These are phyloP conservation scores for Numenius arquata DNA, from an alignment of 2,113 vertebrate species.

Conservation along the genomic window DNA sequence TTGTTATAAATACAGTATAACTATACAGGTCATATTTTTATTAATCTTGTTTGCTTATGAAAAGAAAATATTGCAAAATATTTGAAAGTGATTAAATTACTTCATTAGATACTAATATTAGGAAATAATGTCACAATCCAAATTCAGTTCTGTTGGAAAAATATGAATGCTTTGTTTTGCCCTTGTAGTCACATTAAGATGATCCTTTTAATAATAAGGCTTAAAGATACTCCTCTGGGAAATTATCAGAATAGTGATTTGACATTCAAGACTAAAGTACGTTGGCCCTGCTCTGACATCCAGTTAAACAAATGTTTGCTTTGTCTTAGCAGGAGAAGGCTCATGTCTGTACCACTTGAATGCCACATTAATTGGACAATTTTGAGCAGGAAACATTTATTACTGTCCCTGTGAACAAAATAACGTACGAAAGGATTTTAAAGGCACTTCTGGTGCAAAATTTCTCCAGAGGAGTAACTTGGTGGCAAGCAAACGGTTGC, in stretches of 20 bases:
- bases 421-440: background rate
- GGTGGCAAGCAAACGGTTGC: background rate
- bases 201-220: background rate
- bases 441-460: background rate
- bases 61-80: background rate
- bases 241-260: background rate
- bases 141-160: background rate
- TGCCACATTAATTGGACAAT: background rate
- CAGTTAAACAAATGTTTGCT: constrained; percentile 5
- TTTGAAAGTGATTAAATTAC: background rate
- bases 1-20: background rate
- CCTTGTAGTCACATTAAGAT: background rate
- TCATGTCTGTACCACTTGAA: background rate
- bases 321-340: background rate
- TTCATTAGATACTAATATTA: background rate
- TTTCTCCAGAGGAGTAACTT: background rate
- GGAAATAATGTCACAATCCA: background rate
- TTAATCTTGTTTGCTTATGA: background rate
- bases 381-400: background rate
- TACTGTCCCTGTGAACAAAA: background rate
- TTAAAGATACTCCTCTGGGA: background rate
- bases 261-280: background rate
- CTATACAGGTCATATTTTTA: background rate
- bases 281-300: background rate
- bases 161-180: background rate